phyloP scores from a whole-genome alignment of 53 echinoderm and acorn worm genomes.

The Apostichopus leukothele region DNA sequence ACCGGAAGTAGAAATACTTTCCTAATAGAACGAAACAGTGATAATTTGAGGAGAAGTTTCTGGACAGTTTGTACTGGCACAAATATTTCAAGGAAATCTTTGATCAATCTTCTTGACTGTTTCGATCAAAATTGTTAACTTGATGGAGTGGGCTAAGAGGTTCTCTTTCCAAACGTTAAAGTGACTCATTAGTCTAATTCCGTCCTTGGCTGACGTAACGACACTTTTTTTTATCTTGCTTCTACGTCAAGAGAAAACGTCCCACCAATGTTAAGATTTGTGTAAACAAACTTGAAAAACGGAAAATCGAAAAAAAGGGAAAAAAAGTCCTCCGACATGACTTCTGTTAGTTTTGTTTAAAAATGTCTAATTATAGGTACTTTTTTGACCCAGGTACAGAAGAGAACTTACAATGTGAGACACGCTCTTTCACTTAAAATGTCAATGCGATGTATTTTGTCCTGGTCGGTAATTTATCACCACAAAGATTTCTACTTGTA shows the following conservation, averaged over 20 bases:
- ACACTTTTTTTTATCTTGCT: background rate
- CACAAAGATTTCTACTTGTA: too few species aligned
- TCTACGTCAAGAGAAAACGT: background rate
- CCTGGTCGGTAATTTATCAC: background rate
- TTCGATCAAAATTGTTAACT: background rate
- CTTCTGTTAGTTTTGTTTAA: background rate
- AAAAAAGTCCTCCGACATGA: background rate
- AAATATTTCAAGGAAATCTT: background rate
- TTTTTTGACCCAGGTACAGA: background rate
- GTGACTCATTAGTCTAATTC: background rate
- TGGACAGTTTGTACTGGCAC: background rate
- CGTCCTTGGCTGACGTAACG: background rate
- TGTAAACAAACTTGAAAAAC: background rate
- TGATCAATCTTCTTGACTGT: background rate
- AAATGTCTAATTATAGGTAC: background rate
- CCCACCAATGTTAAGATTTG: background rate
- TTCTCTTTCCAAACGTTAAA: background rate
- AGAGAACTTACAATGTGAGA: background rate
- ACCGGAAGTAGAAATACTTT: too few species aligned
- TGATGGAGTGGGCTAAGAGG: background rate
- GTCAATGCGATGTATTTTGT: background rate
- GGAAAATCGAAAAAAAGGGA: background rate
- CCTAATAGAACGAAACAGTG: too few species aligned
- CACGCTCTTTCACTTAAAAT: background rate
- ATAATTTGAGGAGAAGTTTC: background rate